phyloP scores from a whole-genome alignment of 2,888 invertebrate genomes.

The Eristalinus sepulchralis region DNA sequence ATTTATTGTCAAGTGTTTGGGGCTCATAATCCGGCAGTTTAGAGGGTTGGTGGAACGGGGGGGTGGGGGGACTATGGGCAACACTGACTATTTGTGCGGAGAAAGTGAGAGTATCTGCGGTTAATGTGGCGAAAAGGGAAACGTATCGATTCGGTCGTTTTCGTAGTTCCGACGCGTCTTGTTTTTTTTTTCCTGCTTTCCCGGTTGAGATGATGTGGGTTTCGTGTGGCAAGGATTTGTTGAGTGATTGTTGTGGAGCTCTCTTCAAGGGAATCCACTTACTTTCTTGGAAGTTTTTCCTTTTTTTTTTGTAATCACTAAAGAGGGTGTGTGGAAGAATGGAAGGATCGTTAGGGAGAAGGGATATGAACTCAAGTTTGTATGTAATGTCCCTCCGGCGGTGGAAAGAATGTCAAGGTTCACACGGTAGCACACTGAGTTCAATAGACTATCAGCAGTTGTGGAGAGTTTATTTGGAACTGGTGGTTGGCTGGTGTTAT shows the following conservation, averaged over 20 bases:
- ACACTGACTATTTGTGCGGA: conserved; percentile 12
- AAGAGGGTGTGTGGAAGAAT: neutral
- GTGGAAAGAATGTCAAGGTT: neutral
- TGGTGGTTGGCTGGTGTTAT: neutral
- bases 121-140: conserved; percentile 55
- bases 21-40: conserved; percentile 41
- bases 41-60: neutral
- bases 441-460: neutral
- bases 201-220: neutral
- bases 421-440: neutral
- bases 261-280: neutral
- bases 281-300: neutral
- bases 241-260: neutral
- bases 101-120: conserved; percentile 64
- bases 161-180: neutral
- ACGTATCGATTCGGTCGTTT: conserved; percentile 50
- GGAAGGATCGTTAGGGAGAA: neutral
- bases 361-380: neutral
- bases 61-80: neutral
- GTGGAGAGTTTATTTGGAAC: neutral
- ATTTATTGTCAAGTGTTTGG: conserved; percentile 67
- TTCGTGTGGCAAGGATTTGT: neutral
- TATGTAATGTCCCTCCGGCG: neutral
- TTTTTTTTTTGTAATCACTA: neutral
- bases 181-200: too few relatives aligned